These are phyloP conservation scores for Cheilosia vulpina DNA, from an alignment of 2,888 invertebrate species.

Conservation along the genomic window DNA sequence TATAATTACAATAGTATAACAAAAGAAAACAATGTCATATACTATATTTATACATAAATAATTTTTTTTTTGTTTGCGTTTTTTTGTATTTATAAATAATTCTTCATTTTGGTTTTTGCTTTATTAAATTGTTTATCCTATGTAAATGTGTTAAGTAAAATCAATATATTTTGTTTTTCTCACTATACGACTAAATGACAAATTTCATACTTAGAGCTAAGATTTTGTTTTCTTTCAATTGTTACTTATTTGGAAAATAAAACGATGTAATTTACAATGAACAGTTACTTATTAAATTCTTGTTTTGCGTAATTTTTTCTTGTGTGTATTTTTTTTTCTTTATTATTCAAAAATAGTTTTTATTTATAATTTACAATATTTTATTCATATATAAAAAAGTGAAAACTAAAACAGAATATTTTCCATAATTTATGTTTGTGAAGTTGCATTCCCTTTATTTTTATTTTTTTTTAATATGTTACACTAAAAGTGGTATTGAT, in stretches of 20 bases:
- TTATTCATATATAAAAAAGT: conserved; percentile 47
- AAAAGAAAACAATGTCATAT: conserved; percentile 74
- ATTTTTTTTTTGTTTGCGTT: conserved; percentile 41
- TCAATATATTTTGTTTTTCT: conserved; percentile 17
- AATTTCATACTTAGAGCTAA: conserved; percentile 48
- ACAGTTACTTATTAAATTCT: conserved; percentile 71
- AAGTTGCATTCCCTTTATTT: conserved; percentile 23
- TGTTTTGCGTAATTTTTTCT: conserved; percentile 14
- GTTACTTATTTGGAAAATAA: conserved; percentile 20
- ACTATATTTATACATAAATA: conserved; percentile 66
- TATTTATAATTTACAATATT: conserved; percentile 65
- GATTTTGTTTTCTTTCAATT: conserved; percentile 34
- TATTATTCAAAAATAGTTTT: conserved; percentile 69
- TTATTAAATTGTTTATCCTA: conserved; percentile 63
- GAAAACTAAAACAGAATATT: conserved; percentile 24
- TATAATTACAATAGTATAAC: conserved; percentile 73
- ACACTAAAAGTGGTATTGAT: conserved; percentile 61
- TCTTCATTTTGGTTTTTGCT: conserved; percentile 23
- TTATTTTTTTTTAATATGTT: conserved; percentile 39
- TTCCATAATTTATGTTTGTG: conserved; percentile 7
- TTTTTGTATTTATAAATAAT: conserved; percentile 37
- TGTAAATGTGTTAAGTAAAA: conserved; percentile 50
- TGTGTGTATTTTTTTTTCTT: conserved; percentile 13
- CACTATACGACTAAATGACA: conserved; percentile 68
- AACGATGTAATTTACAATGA: conserved; percentile 65